Percentiles rank a stretch among this genome's conserved stretches.
These are phyloP conservation scores for Porphyrio hochstetteri DNA, from an alignment of 2,113 vertebrate species.

Conservation along the genomic window DNA sequence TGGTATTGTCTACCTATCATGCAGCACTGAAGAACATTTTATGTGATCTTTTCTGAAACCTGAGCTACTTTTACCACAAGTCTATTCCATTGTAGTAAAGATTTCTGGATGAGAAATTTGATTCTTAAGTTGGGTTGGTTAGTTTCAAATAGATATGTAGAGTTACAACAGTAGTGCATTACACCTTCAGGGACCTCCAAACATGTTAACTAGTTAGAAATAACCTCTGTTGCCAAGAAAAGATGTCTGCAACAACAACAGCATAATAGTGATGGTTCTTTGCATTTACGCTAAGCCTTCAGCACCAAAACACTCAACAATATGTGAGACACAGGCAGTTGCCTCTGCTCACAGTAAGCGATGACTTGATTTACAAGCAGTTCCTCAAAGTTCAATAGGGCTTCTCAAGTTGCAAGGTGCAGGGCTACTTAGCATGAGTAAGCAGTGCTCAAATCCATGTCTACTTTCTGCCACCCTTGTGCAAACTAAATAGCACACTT, in stretches of 20 bases:
- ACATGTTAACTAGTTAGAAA: conserved; percentile 7
- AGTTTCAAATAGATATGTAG: conserved; percentile 37
- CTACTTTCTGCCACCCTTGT: not conserved
- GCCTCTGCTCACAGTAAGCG: not conserved
- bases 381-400: not conserved
- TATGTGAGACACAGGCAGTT: not conserved
- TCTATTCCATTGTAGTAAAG: conserved; percentile 22
- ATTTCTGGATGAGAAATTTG: conserved; percentile 51
- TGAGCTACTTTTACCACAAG: conserved; percentile 33
- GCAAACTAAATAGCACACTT: not conserved
- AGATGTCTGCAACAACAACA: not conserved
- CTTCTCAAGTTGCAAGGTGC: not conserved
- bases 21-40: conserved; percentile 49
- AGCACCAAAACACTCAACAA: not conserved
- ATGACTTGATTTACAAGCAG: not conserved
- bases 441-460: not conserved
- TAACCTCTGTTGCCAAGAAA: conserved; percentile 34
- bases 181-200: not conserved
- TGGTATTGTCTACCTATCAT: conserved; percentile 50
- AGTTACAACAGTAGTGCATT: not conserved
- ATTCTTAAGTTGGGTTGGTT: conserved; percentile 40
- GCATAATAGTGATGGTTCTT: not conserved
- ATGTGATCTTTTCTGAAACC: conserved; percentile 53
- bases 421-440: not conserved
- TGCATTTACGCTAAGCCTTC: not conserved